phyloP scores from a whole-genome alignment of 2,888 invertebrate genomes.

The Liposcelis brunnea region DNA sequence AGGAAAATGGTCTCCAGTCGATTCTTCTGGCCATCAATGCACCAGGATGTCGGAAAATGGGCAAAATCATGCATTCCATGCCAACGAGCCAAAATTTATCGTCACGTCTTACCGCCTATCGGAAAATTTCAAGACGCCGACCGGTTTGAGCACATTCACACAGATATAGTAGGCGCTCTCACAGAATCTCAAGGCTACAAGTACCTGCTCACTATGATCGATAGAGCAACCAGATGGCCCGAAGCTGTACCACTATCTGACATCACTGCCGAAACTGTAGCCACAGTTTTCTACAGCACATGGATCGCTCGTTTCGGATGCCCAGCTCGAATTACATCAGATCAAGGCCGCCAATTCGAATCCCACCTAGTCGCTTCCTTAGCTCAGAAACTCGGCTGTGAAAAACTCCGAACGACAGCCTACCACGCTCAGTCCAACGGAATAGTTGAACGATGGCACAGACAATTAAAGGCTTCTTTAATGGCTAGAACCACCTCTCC shows the following conservation, averaged over 20 bases:
- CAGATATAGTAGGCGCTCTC: constrained; percentile 27
- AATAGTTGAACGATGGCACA: constrained; percentile 25
- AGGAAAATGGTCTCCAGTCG: not conserved
- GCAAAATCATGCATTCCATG: constrained; percentile 20
- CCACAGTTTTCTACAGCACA: constrained; percentile 20
- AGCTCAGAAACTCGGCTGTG: constrained; percentile 16
- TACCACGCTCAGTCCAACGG: constrained; percentile 25
- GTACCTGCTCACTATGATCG: constrained; percentile 23
- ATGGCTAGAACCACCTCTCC: constrained; percentile 9
- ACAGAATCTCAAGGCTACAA: constrained; percentile 19
- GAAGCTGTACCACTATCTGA: constrained; percentile 22
- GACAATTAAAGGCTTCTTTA: constrained; percentile 22
- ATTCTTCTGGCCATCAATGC: constrained; percentile 6
- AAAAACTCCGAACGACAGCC: constrained; percentile 19
- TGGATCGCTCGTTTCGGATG: constrained; percentile 28
- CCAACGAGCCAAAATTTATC: constrained; percentile 20
- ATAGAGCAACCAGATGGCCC: constrained; percentile 25
- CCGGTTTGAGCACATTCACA: constrained; percentile 25
- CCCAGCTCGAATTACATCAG: too few relatives aligned
- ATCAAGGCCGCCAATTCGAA: constrained; percentile 25
- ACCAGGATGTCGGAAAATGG: constrained; percentile 18
- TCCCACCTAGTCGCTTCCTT: constrained; percentile 20
- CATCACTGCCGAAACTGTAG: constrained; percentile 24
- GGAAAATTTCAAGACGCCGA: constrained; percentile 9
- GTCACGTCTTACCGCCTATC: constrained; percentile 18